Evolutionary conservation across 1,140 invertebrate species (phyloP), one percentile per base, ranked within the genome.

Genomic region (Zaprionus davidi): DNA sequence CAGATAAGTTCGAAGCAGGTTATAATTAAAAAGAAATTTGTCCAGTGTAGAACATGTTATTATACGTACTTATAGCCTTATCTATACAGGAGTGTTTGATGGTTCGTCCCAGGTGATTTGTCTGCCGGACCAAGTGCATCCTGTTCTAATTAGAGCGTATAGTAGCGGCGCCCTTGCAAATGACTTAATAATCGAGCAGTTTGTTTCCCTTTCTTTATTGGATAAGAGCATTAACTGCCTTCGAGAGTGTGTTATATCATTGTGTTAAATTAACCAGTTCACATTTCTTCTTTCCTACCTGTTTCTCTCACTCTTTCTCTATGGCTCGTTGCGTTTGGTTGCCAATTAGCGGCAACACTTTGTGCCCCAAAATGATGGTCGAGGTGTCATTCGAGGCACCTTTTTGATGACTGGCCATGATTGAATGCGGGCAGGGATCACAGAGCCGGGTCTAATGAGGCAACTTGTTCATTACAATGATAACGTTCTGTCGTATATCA

Each of bases 1-100:
- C 68, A 88, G 71, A 75, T 80, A 66, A 56, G 58, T 65, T 55
- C 24, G 49, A 83, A 68, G 65, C 53, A 71, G 67, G 65, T 68
- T 73, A 75, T 78, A 88, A 88, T 88, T 88, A 88, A 88, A 87
- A 88, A 71, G 66, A 88, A 69, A 84, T 88, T 84, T 84, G 85
- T 87, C 20, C 46, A 24, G 17, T 24, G 11, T 17, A 46, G 9
- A 49, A 49, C 9, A 17, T 22, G 17, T 9, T 51, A 51, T 51
- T 46, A 56, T 13, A n/a, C 13, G 24, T 31, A 56, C 53, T 55
- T 34, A 26, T 9, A 15, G 6, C 34, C 49, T 22, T 3, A 13
- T 7, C 26, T 28, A 28, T 20, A 60, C 34, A 24, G 20, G 20
- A 17, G 13, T 22, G 34, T 44, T 31, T 31, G 12, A 22, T 51